phyloP scores from a whole-genome alignment of 2,888 invertebrate species.

The Aphrophora alni region DNA sequence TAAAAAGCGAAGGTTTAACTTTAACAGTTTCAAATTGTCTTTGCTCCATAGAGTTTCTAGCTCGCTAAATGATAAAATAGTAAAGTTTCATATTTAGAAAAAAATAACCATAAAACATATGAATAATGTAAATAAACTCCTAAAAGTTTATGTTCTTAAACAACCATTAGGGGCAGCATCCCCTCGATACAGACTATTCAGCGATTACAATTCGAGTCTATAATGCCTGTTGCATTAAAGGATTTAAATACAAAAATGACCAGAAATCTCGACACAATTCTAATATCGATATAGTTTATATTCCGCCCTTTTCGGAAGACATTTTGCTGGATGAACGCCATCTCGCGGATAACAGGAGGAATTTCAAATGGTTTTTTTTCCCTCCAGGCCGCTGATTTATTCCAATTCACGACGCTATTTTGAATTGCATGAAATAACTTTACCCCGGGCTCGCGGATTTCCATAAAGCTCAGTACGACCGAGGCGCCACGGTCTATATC shows the following conservation, averaged over 20 bases:
- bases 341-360: neutral
- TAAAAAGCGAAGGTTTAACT: too few relatives aligned
- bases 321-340: slow-evolving; percentile 3
- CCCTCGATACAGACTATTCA: neutral
- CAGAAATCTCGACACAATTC: neutral
- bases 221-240: neutral
- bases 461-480: slow-evolving; percentile 29
- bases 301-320: slow-evolving; percentile 1
- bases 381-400: slow-evolving; percentile 44
- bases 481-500: slow-evolving; percentile 29
- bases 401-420: slow-evolving; percentile 45
- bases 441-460: slow-evolving; percentile 34
- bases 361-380: neutral
- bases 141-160: neutral
- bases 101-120: too few relatives aligned
- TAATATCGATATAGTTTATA: neutral
- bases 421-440: slow-evolving; percentile 52
- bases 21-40: too few relatives aligned
- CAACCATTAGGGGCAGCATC: neutral
- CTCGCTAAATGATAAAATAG: too few relatives aligned
- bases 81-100: too few relatives aligned
- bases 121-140: too few relatives aligned
- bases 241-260: slow-evolving; percentile 1
- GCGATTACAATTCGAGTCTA: neutral
- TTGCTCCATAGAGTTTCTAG: too few relatives aligned